phyloP scores from a whole-genome alignment of 1,140 invertebrate genomes.

The Bombus turneri region DNA sequence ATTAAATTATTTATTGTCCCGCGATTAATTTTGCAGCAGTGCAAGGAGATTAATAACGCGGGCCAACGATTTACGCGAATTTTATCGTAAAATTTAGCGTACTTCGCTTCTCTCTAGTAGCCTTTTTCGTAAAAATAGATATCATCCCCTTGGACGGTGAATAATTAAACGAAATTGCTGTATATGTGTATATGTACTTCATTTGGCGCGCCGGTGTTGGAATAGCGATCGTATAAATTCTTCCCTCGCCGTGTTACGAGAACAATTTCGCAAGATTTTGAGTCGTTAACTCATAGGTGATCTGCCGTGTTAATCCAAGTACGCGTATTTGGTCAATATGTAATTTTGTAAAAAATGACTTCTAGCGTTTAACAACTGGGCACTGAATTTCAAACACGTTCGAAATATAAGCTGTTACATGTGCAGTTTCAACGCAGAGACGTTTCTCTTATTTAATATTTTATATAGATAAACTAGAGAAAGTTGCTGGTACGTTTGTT shows the following conservation, averaged over 20 bases:
- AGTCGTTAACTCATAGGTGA: neutral
- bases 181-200: neutral
- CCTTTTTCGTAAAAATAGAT: neutral
- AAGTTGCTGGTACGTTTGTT: too few relatives aligned
- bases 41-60: neutral
- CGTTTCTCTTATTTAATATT: too few relatives aligned
- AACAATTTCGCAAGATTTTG: neutral
- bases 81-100: neutral
- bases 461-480: too few relatives aligned
- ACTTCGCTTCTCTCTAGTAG: neutral
- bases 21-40: conserved; percentile 10
- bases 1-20: conserved; percentile 16
- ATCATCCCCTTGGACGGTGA: neutral
- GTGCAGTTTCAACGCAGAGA: too few relatives aligned
- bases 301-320: too few relatives aligned
- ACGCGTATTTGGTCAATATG: too few relatives aligned
- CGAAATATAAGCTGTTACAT: too few relatives aligned
- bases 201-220: neutral
- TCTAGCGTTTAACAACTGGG: too few relatives aligned
- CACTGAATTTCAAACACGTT: too few relatives aligned
- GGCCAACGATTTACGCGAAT: neutral
- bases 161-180: neutral
- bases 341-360: too few relatives aligned
- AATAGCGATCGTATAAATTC: neutral
- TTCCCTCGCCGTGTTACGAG: too few relatives aligned